Base-by-base conservation (phyloP, 2,888 invertebrate species). In the Torymus tubicola region DNA sequence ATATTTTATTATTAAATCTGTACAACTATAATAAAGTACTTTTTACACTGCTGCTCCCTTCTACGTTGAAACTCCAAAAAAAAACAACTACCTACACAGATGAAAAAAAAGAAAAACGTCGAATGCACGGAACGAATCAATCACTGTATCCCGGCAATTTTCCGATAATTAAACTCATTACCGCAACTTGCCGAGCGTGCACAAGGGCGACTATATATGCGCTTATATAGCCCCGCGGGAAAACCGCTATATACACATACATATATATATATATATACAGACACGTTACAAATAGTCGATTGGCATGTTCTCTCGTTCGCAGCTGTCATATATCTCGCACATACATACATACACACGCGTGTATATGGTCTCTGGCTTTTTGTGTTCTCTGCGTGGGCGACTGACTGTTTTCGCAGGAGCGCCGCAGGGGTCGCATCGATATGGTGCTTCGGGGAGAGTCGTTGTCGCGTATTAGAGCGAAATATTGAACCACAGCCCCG, bases 401-500 rank as follows among this genome's bases (percentile, higher is more conserved):
- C 8, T 42, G 31, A 31, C 42, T 42, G 42, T 42, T 42, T 42
- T 42, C 42, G 42, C 42, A 8, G 42, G 8, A 42, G 42, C 42
- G 42, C 42, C 42, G 42, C 42, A 1, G 42, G 42, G 42, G 42
- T 42, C 42, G 42, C 42, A 42, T 42, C 42, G 42, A 42, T 42
- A 42, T 42, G 42, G 42, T 42, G 8, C 8, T 8, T 42, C 42
- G 42, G 8, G 42, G 42, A 8, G 31, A 31, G 31, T 31, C 3
- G 31, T 31, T 60, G 14, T 16, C 12, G 53, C 18, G 86, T 87
- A 89, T 88, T 87, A 85, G 87, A 86, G 85, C 83, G 86, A 86
- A 86, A 88, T 87, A 88, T 88, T 86, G 87, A 84, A 88, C 89
- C 87, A 84, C 88, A 87, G 86, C 83, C 85, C 85, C 64, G 50